Base-by-base conservation (phyloP, 2,113 vertebrate genomes). In the Nerophis ophidion region DNA sequence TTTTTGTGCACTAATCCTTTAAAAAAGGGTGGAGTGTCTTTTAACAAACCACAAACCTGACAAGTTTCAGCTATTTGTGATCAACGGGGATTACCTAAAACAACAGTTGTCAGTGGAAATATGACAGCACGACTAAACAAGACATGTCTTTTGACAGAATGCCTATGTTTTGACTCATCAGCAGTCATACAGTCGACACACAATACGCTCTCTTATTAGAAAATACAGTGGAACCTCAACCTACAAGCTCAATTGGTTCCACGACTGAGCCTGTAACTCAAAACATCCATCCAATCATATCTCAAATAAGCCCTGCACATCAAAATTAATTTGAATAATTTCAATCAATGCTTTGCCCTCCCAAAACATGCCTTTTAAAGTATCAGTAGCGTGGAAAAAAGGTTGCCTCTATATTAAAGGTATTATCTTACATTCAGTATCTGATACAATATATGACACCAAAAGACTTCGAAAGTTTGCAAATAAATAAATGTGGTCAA, bases 51-150 rank as follows among this genome's bases (percentile, higher is more conserved):
- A 49, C 61, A 73, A 59, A 65, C 57, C 59, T 76, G 83, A 86
- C 76, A 85, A 68, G 82, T 81, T 84, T 65, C 67, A 81, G 66
- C 63, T 77, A 63, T 78, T 78, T 68, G 51, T 64, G 74, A 86
- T 79, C 77, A 81, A 68, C 72, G 47, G 10, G 83, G 83, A 84
- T 90, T 86, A 86, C n/a, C 42, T 86, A 82, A 83, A 84, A 83
- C 72, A 90, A 88, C 89, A 88, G 53, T 63, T 81, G 87, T 85
- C 86, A 80, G 46, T 42, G 61, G 40, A 66, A 82, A 79, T 76
- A 82, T 83, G 81, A 54, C 13, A 52, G 72, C 71, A 71, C 50
- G 61, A 60, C 82, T 61, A 75, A 80, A 69, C 65, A 64, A 53
- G 71, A 71, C 76, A 51, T 44, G 68, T 62, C 65, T 59, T 71